Evolutionary conservation across 2,113 vertebrate genomes (phyloP).

Genomic region (Phainopepla nitens): DNA sequence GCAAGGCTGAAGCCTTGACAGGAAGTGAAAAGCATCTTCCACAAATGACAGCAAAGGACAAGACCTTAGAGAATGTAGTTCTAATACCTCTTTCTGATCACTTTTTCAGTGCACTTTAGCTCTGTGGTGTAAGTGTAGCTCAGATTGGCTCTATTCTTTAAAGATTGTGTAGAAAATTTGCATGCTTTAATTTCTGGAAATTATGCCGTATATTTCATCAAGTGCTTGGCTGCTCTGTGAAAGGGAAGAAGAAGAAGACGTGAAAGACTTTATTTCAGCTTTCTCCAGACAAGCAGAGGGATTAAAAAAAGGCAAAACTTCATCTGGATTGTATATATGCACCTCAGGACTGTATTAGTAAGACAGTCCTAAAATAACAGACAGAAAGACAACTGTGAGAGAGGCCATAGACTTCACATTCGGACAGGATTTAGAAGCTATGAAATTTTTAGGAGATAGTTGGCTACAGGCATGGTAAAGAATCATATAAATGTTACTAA

Average conservation of each 20-base stretch:
- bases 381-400: background rate
- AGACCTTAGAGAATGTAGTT: background rate
- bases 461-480: background rate
- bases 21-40: background rate
- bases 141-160: background rate
- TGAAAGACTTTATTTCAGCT: background rate
- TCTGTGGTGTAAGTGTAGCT: background rate
- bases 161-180: background rate
- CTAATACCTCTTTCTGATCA: background rate
- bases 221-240: background rate
- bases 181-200: background rate
- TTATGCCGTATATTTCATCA: background rate
- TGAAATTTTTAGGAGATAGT: background rate
- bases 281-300: background rate
- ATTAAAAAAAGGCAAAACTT: background rate
- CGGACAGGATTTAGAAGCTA: background rate
- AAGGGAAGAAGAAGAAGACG: background rate
- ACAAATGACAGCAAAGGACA: background rate
- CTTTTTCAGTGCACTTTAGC: background rate
- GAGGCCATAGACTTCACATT: background rate
- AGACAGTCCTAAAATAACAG: background rate
- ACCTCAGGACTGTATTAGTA: background rate
- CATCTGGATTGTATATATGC: background rate
- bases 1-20: background rate
- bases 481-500: background rate